Percentiles rank a stretch among this genome's conserved stretches.
These are phyloP conservation scores for Urocyon cinereoargenteus DNA, from an alignment of 2,797 vertebrate genomes.

Conservation along the genomic window DNA sequence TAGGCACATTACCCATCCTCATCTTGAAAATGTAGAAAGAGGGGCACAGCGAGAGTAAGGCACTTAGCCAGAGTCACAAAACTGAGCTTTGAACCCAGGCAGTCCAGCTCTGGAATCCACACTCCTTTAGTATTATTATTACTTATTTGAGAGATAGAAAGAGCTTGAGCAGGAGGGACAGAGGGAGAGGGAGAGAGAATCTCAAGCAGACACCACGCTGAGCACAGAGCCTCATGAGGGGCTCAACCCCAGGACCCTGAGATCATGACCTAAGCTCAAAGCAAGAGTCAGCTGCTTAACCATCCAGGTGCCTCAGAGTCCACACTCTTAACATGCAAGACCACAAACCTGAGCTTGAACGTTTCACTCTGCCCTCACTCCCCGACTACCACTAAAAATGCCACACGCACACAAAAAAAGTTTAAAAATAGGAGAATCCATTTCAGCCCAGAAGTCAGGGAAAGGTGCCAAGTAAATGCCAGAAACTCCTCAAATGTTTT, in stretches of 20 bases:
- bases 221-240: neutral
- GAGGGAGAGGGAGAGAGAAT: neutral
- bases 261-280: neutral
- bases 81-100: neutral
- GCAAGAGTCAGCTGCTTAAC: neutral
- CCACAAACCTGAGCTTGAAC: neutral
- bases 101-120: neutral
- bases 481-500: neutral
- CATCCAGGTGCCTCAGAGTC: neutral
- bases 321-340: neutral
- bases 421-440: slow-evolving; percentile 56
- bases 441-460: slow-evolving; percentile 12
- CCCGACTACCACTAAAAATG: neutral
- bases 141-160: neutral
- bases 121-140: neutral
- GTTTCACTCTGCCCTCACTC: neutral
- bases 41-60: neutral
- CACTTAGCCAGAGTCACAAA: neutral
- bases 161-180: neutral
- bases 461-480: slow-evolving; percentile 44
- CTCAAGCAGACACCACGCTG: neutral
- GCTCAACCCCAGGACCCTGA: neutral
- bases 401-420: neutral
- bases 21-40: neutral
- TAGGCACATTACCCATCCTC: neutral